phyloP scores from a whole-genome alignment of 1,140 invertebrate species.

The Euglossa dilemma region DNA sequence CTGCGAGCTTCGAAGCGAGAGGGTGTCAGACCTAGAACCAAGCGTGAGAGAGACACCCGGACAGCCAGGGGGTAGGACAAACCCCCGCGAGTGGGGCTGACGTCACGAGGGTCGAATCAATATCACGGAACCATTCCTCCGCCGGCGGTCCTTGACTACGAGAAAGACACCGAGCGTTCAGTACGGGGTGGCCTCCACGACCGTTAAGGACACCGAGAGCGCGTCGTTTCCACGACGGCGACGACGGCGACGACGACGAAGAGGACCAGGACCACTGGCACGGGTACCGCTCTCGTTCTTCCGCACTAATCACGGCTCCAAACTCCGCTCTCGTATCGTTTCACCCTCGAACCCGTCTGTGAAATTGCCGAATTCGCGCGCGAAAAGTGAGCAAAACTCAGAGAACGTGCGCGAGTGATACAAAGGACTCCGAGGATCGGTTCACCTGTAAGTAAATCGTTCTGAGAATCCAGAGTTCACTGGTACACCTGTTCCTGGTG shows the following conservation, averaged over 20 bases:
- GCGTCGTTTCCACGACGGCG: constrained; percentile 61
- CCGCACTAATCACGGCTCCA: too few relatives aligned
- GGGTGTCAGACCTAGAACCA: background rate
- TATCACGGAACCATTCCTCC: constrained; percentile 71
- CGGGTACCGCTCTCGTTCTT: constrained; percentile 20
- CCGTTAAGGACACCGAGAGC: constrained; percentile 74
- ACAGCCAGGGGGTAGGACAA: constrained; percentile 40
- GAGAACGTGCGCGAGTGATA: constrained; percentile 1
- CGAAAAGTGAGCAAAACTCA: constrained; percentile 33
- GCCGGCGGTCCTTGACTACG: constrained; percentile 59
- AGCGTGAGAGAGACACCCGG: background rate
- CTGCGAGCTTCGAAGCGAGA: background rate
- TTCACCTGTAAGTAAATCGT: constrained; percentile 14
- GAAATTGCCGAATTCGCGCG: too few relatives aligned
- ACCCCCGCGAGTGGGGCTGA: constrained; percentile 68
- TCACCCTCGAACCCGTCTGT: too few relatives aligned
- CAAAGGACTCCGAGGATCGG: background rate
- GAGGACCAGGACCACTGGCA: constrained; percentile 18
- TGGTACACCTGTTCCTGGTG: background rate
- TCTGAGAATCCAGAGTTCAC: too few relatives aligned
- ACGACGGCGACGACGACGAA: background rate
- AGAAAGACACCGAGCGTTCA: constrained; percentile 73
- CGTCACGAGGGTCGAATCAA: constrained; percentile 79
- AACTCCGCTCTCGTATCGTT: too few relatives aligned
- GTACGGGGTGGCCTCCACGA: constrained; percentile 81